Percentiles rank a stretch among this genome's conserved stretches.
Conservation (phyloP, 2,113 vertebrate genomes). For the Actinemys pallida region DNA sequence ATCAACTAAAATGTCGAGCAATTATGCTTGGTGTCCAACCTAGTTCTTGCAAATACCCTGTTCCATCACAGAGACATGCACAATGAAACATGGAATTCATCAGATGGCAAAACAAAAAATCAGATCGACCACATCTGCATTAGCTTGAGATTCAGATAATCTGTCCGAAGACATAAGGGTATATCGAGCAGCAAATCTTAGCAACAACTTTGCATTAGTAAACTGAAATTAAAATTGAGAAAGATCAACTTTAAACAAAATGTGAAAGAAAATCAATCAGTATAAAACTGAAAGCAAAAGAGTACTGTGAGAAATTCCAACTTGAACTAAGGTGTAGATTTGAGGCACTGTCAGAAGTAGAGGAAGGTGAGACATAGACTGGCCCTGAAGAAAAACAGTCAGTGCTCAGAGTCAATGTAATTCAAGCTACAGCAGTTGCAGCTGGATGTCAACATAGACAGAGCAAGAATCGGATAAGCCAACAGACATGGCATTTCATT, state of each 20-base stretch:
- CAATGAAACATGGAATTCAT: too few species aligned
- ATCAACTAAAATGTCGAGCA: not conserved
- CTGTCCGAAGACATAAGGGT: not conserved
- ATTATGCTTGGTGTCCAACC: too few species aligned
- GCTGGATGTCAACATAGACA: not conserved
- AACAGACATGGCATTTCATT: not conserved
- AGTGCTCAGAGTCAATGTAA: not conserved
- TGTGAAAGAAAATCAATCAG: not conserved
- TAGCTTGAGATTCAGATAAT: not conserved
- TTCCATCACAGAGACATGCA: too few species aligned
- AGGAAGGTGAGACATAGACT: not conserved
- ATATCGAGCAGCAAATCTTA: not conserved
- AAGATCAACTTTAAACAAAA: not conserved
- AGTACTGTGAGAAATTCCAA: not conserved
- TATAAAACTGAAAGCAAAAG: not conserved
- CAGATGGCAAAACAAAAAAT: too few species aligned
- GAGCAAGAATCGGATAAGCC: not conserved
- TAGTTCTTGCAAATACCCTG: too few species aligned
- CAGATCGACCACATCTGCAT: not conserved
- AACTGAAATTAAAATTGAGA: not conserved
- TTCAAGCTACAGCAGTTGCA: not conserved
- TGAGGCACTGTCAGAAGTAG: not conserved
- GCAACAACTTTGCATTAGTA: not conserved
- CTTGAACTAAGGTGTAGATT: not conserved
- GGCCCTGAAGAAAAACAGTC: not conserved